These are phyloP conservation scores for Hoplodrina blanda DNA, from an alignment of 2,888 invertebrate genomes.

Conservation along the genomic window DNA sequence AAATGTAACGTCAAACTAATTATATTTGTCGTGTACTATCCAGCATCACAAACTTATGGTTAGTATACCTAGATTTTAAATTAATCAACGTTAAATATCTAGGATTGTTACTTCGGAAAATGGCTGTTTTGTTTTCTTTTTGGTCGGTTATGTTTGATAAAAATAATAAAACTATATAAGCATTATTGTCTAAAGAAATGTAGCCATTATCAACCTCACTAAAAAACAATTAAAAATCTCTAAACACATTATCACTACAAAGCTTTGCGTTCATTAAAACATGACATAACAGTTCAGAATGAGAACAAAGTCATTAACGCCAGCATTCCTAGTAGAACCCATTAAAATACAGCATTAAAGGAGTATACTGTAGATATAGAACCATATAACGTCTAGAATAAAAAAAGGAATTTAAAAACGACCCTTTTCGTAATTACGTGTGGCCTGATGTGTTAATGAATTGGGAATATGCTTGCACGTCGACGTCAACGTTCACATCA, in stretches of 20 bases:
- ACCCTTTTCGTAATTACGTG: slow-evolving; percentile 46
- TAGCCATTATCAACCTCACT: background rate
- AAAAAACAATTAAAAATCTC: slow-evolving; percentile 24
- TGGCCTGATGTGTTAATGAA: slow-evolving; percentile 42
- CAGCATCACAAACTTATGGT: too few relatives aligned
- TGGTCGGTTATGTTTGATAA: too few relatives aligned
- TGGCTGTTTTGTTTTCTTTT: too few relatives aligned
- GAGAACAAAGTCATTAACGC: slow-evolving; percentile 46
- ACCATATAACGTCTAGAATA: slow-evolving; percentile 3
- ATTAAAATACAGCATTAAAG: slow-evolving; percentile 46
- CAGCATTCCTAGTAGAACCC: slow-evolving; percentile 21
- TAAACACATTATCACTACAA: slow-evolving; percentile 15
- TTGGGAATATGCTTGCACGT: slow-evolving; percentile 32
- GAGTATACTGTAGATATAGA: slow-evolving; percentile 2
- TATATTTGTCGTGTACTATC: too few relatives aligned
- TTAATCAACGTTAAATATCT: too few relatives aligned
- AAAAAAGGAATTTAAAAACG: slow-evolving; percentile 42
- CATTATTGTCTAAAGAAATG: background rate
- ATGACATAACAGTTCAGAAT: slow-evolving; percentile 28
- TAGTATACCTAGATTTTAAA: too few relatives aligned
- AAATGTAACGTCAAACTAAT: too few relatives aligned
- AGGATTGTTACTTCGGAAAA: too few relatives aligned
- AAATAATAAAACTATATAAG: too few relatives aligned
- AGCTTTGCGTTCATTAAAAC: slow-evolving; percentile 41
- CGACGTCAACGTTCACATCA: slow-evolving; percentile 36